Conservation (phyloP, 2,888 invertebrate species). For the Drosophila multiciliata region DNA sequence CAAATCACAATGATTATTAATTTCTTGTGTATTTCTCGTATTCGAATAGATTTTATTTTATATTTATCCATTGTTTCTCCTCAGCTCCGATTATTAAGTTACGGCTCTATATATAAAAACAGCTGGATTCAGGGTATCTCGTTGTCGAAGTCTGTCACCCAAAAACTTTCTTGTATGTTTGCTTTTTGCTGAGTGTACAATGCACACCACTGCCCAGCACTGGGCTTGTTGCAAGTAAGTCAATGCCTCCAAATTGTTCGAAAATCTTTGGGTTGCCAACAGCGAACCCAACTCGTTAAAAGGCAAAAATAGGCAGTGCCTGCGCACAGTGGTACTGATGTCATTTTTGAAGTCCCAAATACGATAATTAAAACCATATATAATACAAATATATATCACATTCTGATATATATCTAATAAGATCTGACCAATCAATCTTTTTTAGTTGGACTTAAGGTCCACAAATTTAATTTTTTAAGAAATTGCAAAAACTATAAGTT, state of each 20-base stretch:
- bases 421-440: neutral
- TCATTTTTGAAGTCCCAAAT: neutral
- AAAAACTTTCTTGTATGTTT: neutral
- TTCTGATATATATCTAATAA: neutral
- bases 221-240: conserved; percentile 29
- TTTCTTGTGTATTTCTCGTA: neutral
- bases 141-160: neutral
- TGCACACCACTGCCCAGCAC: neutral
- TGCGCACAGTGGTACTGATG: conserved; percentile 35
- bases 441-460: too few relatives aligned
- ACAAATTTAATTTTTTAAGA: too few relatives aligned
- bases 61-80: neutral
- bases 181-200: conserved; percentile 13
- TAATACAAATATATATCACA: neutral
- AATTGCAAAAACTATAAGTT: neutral
- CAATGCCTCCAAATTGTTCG: conserved; percentile 35
- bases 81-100: neutral
- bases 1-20: neutral
- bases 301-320: conserved; percentile 33
- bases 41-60: neutral
- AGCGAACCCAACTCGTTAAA: conserved; percentile 25
- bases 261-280: conserved; percentile 41
- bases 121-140: neutral
- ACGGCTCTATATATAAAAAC: neutral
- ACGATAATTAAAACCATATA: neutral